These are phyloP conservation scores for Arothron firmamentum DNA, from an alignment of 2,113 vertebrate genomes.

Conservation along the genomic window DNA sequence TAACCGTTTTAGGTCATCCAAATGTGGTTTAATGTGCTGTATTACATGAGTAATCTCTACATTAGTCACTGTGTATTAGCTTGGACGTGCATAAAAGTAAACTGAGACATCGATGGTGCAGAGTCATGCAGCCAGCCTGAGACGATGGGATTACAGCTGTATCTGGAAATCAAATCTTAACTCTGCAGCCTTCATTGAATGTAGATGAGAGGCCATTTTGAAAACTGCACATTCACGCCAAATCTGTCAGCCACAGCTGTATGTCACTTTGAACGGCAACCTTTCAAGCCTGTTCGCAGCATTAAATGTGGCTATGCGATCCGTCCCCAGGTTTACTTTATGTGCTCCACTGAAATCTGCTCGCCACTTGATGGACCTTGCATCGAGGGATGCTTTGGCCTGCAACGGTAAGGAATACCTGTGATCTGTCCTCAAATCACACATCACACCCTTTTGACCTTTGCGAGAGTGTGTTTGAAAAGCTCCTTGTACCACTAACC, in stretches of 20 bases:
- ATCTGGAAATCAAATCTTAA: constrained; percentile 21
- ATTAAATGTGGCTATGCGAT: constrained; percentile 3
- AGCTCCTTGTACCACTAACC: neutral
- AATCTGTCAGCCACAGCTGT: too few relatives aligned
- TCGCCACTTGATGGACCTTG: constrained; percentile 70
- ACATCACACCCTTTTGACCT: constrained; percentile 9
- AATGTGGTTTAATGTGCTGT: too few relatives aligned
- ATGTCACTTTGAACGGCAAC: constrained; percentile 3
- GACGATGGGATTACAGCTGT: constrained; percentile 7
- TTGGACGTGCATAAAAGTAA: too few relatives aligned
- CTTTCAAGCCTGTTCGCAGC: neutral
- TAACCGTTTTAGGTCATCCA: too few relatives aligned
- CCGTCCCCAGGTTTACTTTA: constrained; percentile 74
- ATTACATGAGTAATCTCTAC: too few relatives aligned
- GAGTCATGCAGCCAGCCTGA: neutral
- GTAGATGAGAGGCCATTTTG: constrained; percentile 26
- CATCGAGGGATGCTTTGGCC: constrained; percentile 74
- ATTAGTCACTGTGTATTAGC: too few relatives aligned
- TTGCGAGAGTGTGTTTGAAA: constrained; percentile 11
- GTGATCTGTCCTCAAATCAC: constrained; percentile 10
- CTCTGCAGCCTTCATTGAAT: constrained; percentile 24
- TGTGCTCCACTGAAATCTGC: constrained; percentile 79
- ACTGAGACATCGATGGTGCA: too few relatives aligned
- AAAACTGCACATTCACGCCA: constrained; percentile 6
- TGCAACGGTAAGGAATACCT: constrained; percentile 45